A percentile compares a stretch with the other conserved stretches of the same genome.
Conservation (phyloP, 1,140 invertebrate species). For the Hycleus phaleratus region DNA sequence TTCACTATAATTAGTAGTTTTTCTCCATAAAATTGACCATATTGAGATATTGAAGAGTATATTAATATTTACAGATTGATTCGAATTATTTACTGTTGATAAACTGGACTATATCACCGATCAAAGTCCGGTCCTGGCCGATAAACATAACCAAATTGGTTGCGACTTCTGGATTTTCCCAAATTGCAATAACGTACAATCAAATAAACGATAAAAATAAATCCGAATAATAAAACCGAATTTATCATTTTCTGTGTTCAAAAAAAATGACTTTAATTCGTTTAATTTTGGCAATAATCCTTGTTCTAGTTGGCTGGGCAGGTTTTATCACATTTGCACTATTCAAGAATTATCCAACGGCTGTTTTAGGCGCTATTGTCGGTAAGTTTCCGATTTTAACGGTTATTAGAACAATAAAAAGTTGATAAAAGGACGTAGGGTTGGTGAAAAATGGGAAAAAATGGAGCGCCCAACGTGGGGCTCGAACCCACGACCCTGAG, state of each 20-base stretch:
- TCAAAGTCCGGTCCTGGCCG: no score
- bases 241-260: not conserved
- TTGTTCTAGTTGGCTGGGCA: constrained; percentile 15
- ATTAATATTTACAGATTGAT: no score
- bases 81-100: no score
- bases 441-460: constrained; percentile 26
- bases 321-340: constrained; percentile 19
- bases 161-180: not conserved
- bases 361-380: constrained; percentile 18
- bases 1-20: no score
- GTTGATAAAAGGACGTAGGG: no score
- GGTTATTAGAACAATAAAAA: no score
- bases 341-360: constrained; percentile 23
- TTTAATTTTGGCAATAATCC: constrained; percentile 5
- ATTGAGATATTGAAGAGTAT: no score
- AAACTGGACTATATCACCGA: no score
- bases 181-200: not conserved
- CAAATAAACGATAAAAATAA: not conserved
- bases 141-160: not conserved
- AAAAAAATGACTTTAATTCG: constrained; percentile 7
- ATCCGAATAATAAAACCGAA: not conserved
- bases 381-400: constrained; percentile 4
- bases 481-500: constrained; percentile 87
- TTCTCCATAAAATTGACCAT: no score
- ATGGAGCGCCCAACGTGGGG: constrained; percentile 71